Percentiles rank a stretch among this genome's conserved stretches.
phyloP scores from a whole-genome alignment of 2,888 invertebrate species.

The Dendrolimus pini region DNA sequence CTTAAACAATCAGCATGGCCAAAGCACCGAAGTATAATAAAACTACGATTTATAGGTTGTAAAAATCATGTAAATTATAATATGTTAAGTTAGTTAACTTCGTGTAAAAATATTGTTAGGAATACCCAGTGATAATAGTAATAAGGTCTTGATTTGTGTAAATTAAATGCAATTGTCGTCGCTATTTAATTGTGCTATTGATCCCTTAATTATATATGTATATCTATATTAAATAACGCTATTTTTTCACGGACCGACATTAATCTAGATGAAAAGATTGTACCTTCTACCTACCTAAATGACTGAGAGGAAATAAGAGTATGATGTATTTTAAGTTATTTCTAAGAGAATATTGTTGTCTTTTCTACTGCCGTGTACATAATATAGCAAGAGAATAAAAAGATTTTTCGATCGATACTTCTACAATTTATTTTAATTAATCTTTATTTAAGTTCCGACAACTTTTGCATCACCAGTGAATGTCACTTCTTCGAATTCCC shows the following conservation, averaged over 20 bases:
- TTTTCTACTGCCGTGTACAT: constrained; percentile 70
- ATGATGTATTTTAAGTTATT: constrained; percentile 64
- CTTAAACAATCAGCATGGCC: constrained; percentile 48
- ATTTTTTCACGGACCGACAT: constrained; percentile 61
- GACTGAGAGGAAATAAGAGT: constrained; percentile 60
- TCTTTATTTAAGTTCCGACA: too few relatives aligned
- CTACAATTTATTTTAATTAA: too few relatives aligned
- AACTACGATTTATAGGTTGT: constrained; percentile 51
- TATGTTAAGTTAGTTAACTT: constrained; percentile 14
- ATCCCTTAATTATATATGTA: constrained; percentile 38
- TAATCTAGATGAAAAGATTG: constrained; percentile 19
- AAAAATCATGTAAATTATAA: constrained; percentile 55
- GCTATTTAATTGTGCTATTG: constrained; percentile 44
- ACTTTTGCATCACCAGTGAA: too few relatives aligned
- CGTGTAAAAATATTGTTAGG: constrained; percentile 50
- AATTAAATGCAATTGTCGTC: constrained; percentile 7
- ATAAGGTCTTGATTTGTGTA: constrained; percentile 45
- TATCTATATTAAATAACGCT: constrained; percentile 45
- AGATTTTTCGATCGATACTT: neutral
- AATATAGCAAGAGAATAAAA: constrained; percentile 39
- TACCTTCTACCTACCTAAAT: constrained; percentile 44
- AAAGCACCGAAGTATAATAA: constrained; percentile 66
- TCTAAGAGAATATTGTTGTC: constrained; percentile 60
- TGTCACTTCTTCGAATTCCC: too few relatives aligned
- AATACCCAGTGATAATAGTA: constrained; percentile 73